phyloP scores from a whole-genome alignment of 2,797 vertebrate genomes.

The Amazonetta brasiliensis region DNA sequence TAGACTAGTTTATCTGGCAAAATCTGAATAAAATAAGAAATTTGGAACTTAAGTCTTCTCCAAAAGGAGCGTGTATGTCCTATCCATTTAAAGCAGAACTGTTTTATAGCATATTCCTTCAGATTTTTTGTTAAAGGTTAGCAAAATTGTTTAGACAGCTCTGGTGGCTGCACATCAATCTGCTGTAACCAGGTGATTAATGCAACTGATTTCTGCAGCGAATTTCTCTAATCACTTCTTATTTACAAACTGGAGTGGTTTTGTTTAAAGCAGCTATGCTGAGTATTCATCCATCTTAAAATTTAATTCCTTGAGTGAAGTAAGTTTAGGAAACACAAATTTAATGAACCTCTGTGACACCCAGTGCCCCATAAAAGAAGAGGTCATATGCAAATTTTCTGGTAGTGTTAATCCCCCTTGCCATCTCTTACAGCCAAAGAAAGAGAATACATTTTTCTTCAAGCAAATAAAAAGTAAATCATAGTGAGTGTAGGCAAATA shows the following conservation, averaged over 20 bases:
- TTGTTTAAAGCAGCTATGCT: constrained; percentile 55
- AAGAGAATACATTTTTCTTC: background rate
- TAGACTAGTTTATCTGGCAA: background rate
- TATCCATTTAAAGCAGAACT: constrained; percentile 45
- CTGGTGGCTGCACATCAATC: constrained; percentile 64
- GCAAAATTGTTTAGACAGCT: constrained; percentile 77
- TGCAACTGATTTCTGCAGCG: constrained; percentile 58
- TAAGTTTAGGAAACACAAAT: constrained; percentile 35
- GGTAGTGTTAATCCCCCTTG: constrained; percentile 2
- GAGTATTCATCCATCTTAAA: constrained; percentile 58
- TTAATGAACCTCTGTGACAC: constrained; percentile 29
- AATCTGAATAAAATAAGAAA: constrained; percentile 31
- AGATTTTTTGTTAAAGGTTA: constrained; percentile 77
- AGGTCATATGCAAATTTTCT: background rate
- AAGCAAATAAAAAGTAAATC: background rate
- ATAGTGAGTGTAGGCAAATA: background rate
- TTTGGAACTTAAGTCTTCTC: background rate
- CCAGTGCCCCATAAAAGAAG: background rate
- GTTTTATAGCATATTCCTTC: constrained; percentile 31
- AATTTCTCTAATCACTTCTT: constrained; percentile 76
- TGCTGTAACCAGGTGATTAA: constrained; percentile 71
- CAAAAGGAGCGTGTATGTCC: background rate
- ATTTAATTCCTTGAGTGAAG: constrained; percentile 6
- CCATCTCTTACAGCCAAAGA: background rate
- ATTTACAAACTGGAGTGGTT: constrained; percentile 61